These are phyloP conservation scores for Astyanax mexicanus DNA, from an alignment of 2,797 vertebrate species.

Conservation along the genomic window DNA sequence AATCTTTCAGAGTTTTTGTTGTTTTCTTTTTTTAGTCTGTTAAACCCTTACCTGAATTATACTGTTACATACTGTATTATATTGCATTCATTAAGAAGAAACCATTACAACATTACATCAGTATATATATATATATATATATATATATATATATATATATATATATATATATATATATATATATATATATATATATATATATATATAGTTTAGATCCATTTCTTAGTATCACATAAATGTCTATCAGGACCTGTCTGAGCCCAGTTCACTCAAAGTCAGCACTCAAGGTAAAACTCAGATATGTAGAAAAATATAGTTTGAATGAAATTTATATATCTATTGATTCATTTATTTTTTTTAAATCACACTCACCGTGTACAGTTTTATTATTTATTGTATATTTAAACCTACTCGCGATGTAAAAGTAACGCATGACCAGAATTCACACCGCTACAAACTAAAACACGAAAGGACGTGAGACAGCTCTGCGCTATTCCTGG, in stretches of 20 bases:
- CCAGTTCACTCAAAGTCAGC: slow-evolving; percentile 61
- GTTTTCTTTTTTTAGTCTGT: slow-evolving; percentile 9
- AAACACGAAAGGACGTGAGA: slow-evolving; percentile 56
- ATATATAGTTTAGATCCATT: slow-evolving; percentile 51
- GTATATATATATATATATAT: no score
- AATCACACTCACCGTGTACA: slow-evolving; percentile 77
- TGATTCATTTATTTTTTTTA: slow-evolving; percentile 68
- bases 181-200: no score
- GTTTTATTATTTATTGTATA: slow-evolving; percentile 68
- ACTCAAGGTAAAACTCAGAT: slow-evolving; percentile 77
- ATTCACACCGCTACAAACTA: slow-evolving; percentile 69
- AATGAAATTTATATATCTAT: slow-evolving; percentile 80
- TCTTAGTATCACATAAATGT: slow-evolving; percentile 33
- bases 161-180: no score
- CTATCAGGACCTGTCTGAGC: slow-evolving; percentile 30
- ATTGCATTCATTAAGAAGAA: slow-evolving; percentile 44
- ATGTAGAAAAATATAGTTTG: slow-evolving; percentile 88
- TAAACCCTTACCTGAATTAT: slow-evolving; percentile 43
- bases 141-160: no score
- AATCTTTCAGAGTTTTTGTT: slow-evolving; percentile 5
- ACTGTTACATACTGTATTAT: slow-evolving; percentile 38
- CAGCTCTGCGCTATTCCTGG: slow-evolving; percentile 73
- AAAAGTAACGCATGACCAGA: slow-evolving; percentile 68
- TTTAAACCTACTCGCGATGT: slow-evolving; percentile 69
- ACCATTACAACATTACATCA: slow-evolving; percentile 42